phyloP scores from a whole-genome alignment of 1,140 invertebrate species.

The Papilio machaon region DNA sequence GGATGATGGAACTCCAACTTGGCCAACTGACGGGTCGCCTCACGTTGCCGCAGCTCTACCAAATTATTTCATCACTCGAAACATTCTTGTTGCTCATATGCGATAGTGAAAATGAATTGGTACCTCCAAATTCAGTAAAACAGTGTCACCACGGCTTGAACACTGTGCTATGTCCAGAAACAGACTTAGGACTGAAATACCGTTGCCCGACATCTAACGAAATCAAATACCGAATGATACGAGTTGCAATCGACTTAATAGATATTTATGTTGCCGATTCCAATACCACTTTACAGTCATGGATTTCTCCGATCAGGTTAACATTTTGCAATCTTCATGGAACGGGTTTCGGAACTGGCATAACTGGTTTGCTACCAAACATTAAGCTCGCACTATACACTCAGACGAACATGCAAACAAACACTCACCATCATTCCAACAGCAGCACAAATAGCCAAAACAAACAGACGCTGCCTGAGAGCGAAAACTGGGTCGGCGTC shows the following conservation, averaged over 20 bases:
- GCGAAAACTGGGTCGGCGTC: slow-evolving; percentile 95
- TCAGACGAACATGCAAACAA: slow-evolving; percentile 76
- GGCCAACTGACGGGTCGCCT: slow-evolving; percentile 92
- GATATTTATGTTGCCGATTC: slow-evolving; percentile 96
- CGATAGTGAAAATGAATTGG: slow-evolving; percentile 94
- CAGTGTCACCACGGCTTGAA: slow-evolving; percentile 94
- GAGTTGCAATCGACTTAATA: slow-evolving; percentile 94
- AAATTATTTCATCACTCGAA: slow-evolving; percentile 93
- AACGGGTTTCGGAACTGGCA: slow-evolving; percentile 92
- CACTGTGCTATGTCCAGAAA: slow-evolving; percentile 89
- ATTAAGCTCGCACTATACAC: slow-evolving; percentile 79
- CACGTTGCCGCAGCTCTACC: slow-evolving; percentile 91
- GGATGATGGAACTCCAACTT: slow-evolving; percentile 93
- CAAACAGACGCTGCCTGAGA: slow-evolving; percentile 68
- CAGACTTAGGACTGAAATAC: slow-evolving; percentile 87
- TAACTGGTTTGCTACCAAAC: slow-evolving; percentile 93
- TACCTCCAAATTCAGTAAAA: slow-evolving; percentile 88
- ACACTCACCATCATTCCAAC: slow-evolving; percentile 70
- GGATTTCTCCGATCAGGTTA: slow-evolving; percentile 93
- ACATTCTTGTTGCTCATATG: slow-evolving; percentile 93
- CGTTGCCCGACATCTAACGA: slow-evolving; percentile 93
- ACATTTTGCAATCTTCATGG: slow-evolving; percentile 97
- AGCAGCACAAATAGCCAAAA: slow-evolving; percentile 68
- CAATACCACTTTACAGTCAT: slow-evolving; percentile 93
- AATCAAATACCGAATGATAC: slow-evolving; percentile 97